These are phyloP conservation scores for Geotrupes spiniger DNA, from an alignment of 2,888 invertebrate genomes.

Conservation along the genomic window DNA sequence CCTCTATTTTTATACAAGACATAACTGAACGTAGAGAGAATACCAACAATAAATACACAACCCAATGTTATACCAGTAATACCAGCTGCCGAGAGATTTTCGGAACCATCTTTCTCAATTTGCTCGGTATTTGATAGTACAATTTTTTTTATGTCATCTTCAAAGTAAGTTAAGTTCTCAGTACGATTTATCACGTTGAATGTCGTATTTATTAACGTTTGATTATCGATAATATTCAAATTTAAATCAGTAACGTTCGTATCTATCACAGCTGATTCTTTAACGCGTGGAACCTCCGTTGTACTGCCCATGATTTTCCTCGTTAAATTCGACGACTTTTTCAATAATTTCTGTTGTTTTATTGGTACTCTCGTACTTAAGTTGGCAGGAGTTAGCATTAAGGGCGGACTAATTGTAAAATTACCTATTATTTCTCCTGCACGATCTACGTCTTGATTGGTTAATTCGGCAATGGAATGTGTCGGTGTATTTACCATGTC, in stretches of 20 bases:
- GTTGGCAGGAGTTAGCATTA: conserved; percentile 17
- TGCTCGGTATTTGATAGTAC: conserved; percentile 24
- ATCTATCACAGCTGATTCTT: conserved; percentile 46
- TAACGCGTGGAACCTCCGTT: conserved; percentile 28
- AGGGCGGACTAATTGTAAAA: conserved; percentile 33
- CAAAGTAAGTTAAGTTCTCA: conserved; percentile 37
- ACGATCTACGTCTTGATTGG: conserved; percentile 1
- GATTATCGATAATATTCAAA: conserved; percentile 36
- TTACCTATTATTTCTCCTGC: conserved; percentile 7
- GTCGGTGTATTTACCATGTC: conserved; percentile 9
- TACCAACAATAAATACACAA: conserved; percentile 61
- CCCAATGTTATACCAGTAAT: conserved; percentile 71
- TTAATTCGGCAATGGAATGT: conserved; percentile 13
- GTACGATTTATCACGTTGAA: conserved; percentile 35
- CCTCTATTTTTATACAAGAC: conserved; percentile 69
- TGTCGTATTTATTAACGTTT: conserved; percentile 31
- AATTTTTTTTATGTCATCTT: conserved; percentile 24
- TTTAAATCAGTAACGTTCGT: conserved; percentile 33
- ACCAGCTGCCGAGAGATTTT: conserved; percentile 44
- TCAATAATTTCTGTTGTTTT: conserved; percentile 20
- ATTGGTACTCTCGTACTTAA: conserved; percentile 1
- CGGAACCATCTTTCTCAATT: conserved; percentile 23
- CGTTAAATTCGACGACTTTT: conserved; percentile 17
- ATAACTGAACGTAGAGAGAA: conserved; percentile 65
- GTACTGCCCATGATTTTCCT: conserved; percentile 23